Percentiles rank a stretch among this genome's conserved stretches.
Evolutionary conservation across 2,797 vertebrate genomes (phyloP).

Genomic region (Gymnopithys bicolor): DNA sequence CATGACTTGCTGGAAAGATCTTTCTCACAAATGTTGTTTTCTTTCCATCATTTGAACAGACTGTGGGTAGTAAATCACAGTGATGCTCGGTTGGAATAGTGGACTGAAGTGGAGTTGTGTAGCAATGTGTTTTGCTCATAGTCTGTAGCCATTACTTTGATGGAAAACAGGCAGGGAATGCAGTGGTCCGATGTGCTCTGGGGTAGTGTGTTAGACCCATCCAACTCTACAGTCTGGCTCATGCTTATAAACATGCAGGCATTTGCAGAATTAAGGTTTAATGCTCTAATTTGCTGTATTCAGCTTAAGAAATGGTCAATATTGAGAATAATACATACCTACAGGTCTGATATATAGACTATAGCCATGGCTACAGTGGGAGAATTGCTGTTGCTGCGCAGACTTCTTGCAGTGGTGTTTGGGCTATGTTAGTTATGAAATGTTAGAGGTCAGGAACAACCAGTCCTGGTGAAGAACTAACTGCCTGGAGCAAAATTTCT

Average conservation of each 20-base stretch:
- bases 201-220: background rate
- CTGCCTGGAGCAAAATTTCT: slow-evolving; percentile 14
- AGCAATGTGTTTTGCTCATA: background rate
- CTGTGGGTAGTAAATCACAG: background rate
- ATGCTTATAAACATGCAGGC: accelerated
- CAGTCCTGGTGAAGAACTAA: background rate
- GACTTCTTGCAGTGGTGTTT: background rate
- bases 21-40: background rate
- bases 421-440: background rate
- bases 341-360: background rate
- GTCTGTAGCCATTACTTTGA: background rate
- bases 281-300: background rate
- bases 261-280: background rate
- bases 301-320: background rate
- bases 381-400: background rate
- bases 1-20: background rate
- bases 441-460: background rate
- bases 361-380: background rate
- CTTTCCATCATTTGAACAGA: background rate
- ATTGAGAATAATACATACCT: background rate
- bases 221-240: background rate
- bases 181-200: accelerated
- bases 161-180: background rate
- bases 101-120: background rate
- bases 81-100: background rate